A percentile compares a stretch with the other conserved stretches of the same genome.
Evolutionary conservation across 1,140 invertebrate species (phyloP).

Genomic region (Venturia canescens): DNA sequence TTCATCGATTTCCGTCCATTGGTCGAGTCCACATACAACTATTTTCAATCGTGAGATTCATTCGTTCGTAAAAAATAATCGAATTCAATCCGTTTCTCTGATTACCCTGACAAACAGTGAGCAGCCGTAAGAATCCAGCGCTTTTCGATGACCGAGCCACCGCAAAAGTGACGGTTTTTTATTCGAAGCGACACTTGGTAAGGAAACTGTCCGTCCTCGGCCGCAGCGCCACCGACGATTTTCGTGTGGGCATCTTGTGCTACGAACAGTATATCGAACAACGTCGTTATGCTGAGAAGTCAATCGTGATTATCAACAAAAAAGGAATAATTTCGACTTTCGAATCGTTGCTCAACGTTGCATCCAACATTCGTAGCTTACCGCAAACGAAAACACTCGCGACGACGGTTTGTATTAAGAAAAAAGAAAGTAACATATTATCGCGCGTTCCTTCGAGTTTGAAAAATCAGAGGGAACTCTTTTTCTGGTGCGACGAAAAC

Average conservation of each 20-base stretch:
- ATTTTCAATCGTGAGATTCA: background rate
- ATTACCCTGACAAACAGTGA: slow-evolving; percentile 67
- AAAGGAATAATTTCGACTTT: background rate
- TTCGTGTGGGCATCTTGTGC: slow-evolving; percentile 22
- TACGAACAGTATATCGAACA: background rate
- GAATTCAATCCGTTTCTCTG: too few relatives aligned
- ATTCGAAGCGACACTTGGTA: slow-evolving; percentile 62
- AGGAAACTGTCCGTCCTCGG: slow-evolving; percentile 62
- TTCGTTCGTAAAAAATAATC: too few relatives aligned
- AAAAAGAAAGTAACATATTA: background rate
- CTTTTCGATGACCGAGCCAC: slow-evolving; percentile 70
- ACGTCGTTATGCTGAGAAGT: too few relatives aligned
- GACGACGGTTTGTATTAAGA: background rate
- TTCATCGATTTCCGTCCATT: too few relatives aligned
- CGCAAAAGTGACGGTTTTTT: slow-evolving; percentile 61
- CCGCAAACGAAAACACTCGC: background rate
- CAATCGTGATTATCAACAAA: too few relatives aligned
- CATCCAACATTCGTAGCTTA: background rate
- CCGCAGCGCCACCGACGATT: slow-evolving; percentile 49
- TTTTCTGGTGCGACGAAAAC: background rate
- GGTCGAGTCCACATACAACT: background rate
- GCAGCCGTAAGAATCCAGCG: slow-evolving; percentile 72
- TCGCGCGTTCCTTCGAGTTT: background rate
- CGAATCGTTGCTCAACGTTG: background rate
- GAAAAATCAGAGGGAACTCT: background rate